phyloP scores from a whole-genome alignment of 2,888 invertebrate genomes.

The Eilema sororculum region DNA sequence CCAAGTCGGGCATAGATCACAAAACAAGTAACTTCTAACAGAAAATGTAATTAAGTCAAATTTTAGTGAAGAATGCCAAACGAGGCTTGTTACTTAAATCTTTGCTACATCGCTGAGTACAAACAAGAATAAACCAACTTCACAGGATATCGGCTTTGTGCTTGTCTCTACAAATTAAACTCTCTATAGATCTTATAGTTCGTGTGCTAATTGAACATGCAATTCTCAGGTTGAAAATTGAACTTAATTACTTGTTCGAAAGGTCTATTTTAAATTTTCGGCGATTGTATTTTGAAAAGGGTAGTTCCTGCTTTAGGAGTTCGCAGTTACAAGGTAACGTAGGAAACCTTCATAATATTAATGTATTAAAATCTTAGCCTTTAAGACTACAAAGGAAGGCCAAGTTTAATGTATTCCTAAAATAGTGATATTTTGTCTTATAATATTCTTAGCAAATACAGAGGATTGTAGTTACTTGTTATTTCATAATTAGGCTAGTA shows the following conservation, averaged over 20 bases:
- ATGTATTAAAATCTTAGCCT: background rate
- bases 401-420: too few relatives aligned
- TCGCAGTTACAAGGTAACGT: background rate
- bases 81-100: conserved; percentile 7
- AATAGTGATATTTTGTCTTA: too few relatives aligned
- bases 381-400: background rate
- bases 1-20: background rate
- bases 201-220: background rate
- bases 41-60: conserved; percentile 18
- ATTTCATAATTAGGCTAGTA: background rate
- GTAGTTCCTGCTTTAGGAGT: background rate
- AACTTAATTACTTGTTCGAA: background rate
- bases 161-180: conserved; percentile 28
- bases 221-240: background rate
- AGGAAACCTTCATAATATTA: background rate
- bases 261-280: background rate
- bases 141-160: conserved; percentile 21
- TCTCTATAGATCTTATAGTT: background rate
- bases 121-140: conserved; percentile 25
- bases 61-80: conserved; percentile 15
- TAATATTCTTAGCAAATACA: background rate
- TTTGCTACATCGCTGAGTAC: conserved; percentile 9
- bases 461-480: background rate
- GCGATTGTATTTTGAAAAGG: background rate
- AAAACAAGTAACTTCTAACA: conserved; percentile 7